phyloP scores from a whole-genome alignment of 2,797 vertebrate genomes.

The Valencia hispanica region DNA sequence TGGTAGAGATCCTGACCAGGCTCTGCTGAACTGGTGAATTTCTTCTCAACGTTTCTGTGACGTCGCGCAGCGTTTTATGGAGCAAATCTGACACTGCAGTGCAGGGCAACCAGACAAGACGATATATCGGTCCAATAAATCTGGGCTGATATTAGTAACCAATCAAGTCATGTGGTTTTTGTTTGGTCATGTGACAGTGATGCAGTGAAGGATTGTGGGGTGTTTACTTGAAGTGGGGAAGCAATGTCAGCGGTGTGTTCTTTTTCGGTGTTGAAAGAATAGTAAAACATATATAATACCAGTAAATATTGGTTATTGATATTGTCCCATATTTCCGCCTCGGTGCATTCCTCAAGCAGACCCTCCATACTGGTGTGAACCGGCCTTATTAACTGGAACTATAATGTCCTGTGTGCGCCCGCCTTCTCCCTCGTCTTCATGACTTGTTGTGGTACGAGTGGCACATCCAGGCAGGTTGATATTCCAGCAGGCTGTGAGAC shows the following conservation, averaged over 20 bases:
- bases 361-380: not conserved
- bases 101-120: not conserved
- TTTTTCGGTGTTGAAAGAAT: not conserved
- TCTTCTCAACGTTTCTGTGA: not conserved
- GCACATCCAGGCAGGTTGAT: constrained; percentile 46
- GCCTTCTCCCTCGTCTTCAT: constrained; percentile 8
- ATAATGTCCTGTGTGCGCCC: no score
- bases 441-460: constrained; percentile 45
- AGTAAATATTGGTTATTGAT: not conserved
- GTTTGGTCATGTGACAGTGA: not conserved
- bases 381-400: no score
- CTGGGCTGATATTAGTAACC: not conserved
- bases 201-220: not conserved
- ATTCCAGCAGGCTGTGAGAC: constrained; percentile 52
- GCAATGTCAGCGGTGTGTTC: not conserved
- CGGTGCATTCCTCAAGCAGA: not conserved
- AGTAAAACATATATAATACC: not conserved
- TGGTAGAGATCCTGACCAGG: no score
- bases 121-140: not conserved
- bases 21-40: not conserved
- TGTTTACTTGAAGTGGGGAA: not conserved
- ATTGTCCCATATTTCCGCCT: not conserved
- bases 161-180: not conserved
- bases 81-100: not conserved
- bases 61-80: not conserved